A percentile compares a stretch with the other conserved stretches of the same genome.
phyloP scores from a whole-genome alignment of 2,888 invertebrate genomes.

The Cantharis lateralis region DNA sequence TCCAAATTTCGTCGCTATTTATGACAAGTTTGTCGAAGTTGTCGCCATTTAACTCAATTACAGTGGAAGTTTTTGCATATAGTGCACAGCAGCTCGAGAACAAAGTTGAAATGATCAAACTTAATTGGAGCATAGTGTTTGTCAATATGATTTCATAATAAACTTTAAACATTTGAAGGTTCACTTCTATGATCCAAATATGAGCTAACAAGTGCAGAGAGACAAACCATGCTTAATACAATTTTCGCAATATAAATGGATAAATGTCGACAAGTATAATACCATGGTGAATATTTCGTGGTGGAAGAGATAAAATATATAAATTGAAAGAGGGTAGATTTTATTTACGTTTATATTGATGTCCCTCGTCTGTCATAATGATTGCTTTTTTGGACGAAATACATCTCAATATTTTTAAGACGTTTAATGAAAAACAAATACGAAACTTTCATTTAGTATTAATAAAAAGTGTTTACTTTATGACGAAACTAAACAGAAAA shows the following conservation, averaged over 20 bases:
- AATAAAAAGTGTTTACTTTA: not conserved
- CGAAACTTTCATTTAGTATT: not conserved
- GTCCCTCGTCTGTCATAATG: constrained; percentile 2
- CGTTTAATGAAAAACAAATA: not conserved
- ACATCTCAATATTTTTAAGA: not conserved
- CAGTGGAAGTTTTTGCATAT: constrained; percentile 74
- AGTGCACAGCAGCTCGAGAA: constrained; percentile 57
- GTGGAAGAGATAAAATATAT: constrained; percentile 29
- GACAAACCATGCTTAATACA: not conserved
- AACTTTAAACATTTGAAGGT: not conserved
- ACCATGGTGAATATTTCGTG: constrained; percentile 16
- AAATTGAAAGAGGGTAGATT: constrained; percentile 21
- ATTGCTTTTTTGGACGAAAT: not conserved
- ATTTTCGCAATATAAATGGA: not conserved
- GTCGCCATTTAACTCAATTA: constrained; percentile 81
- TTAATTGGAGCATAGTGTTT: not conserved
- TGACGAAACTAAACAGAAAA: not conserved
- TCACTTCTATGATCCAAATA: not conserved
- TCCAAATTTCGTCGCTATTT: constrained; percentile 86
- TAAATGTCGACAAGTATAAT: constrained; percentile 13
- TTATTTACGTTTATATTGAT: constrained; percentile 15
- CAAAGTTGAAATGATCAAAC: not conserved
- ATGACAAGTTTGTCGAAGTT: constrained; percentile 87
- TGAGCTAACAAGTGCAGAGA: not conserved
- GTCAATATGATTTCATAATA: not conserved